Evolutionary conservation across 2,113 vertebrate genomes (phyloP).

Genomic region (Otocyon megalotis): DNA sequence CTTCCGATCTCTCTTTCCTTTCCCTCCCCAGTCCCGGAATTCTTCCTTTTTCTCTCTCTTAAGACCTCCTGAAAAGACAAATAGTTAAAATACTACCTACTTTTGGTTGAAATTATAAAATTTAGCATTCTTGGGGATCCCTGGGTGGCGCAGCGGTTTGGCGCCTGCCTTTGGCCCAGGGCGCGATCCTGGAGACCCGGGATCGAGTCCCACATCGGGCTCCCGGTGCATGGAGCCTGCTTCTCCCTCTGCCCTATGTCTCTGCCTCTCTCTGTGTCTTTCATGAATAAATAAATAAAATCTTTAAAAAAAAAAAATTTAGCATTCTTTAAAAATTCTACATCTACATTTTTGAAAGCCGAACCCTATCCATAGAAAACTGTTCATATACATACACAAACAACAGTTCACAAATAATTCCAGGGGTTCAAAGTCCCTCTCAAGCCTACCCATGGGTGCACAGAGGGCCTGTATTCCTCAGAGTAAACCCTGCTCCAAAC

Average conservation of each 20-base stretch:
- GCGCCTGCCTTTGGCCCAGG: no score
- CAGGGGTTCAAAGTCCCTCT: neutral
- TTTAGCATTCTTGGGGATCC: slow-evolving; percentile 7
- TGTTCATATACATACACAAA: neutral
- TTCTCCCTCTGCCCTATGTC: no score
- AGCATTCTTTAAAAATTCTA: slow-evolving; percentile 36
- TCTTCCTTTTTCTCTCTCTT: neutral
- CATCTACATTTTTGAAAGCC: slow-evolving; percentile 45
- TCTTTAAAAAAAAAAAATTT: no score
- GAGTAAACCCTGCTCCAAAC: neutral
- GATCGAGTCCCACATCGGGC: no score
- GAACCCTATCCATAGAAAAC: neutral
- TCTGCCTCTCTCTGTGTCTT: no score
- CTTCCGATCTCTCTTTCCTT: neutral
- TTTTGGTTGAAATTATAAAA: slow-evolving; percentile 19
- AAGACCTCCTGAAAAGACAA: neutral
- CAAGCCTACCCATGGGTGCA: neutral
- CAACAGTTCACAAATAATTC: neutral
- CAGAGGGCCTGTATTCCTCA: neutral
- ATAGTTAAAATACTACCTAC: neutral
- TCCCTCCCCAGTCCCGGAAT: neutral
- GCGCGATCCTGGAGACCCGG: no score
- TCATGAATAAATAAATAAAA: no score
- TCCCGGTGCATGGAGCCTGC: no score
- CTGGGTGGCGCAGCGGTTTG: no score